These are phyloP conservation scores for Setipinna tenuifilis DNA, from an alignment of 2,797 vertebrate species.

Conservation along the genomic window DNA sequence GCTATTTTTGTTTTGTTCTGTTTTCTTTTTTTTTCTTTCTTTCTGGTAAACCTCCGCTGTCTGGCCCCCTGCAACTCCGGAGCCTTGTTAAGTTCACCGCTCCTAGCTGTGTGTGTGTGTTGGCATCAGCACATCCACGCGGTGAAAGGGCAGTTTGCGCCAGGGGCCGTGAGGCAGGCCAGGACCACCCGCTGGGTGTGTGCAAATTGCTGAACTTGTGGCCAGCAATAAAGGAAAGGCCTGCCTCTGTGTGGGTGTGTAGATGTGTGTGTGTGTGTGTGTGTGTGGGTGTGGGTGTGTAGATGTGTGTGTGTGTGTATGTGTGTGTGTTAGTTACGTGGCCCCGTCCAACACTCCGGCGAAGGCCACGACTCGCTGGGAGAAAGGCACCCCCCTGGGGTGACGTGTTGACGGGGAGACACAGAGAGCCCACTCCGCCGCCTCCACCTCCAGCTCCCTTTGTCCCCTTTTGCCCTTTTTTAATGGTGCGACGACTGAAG, in stretches of 20 bases:
- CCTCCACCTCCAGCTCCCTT: neutral
- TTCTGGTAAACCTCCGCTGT: conserved; percentile 10
- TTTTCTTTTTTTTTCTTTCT: conserved; percentile 35
- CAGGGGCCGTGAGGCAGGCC: conserved; percentile 61
- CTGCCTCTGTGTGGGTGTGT: conserved; percentile 24
- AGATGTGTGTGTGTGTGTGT: conserved; percentile 10
- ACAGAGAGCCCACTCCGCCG: neutral
- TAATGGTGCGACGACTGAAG: conserved; percentile 32
- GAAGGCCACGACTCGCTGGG: conserved; percentile 50
- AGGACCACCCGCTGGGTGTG: conserved; percentile 66
- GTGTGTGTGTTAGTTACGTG: neutral
- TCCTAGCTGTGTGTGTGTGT: conserved; percentile 43
- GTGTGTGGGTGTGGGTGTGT: conserved; percentile 15
- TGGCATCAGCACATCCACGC: conserved; percentile 42
- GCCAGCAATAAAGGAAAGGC: conserved; percentile 48
- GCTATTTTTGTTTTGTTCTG: conserved; percentile 37
- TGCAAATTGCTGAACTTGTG: conserved; percentile 65
- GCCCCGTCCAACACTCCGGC: conserved; percentile 45
- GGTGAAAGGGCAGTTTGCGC: conserved; percentile 67
- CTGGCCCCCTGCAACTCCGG: conserved; percentile 40
- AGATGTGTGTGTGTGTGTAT: conserved; percentile 1
- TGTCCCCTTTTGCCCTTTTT: conserved; percentile 20
- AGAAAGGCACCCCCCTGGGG: conserved; percentile 56
- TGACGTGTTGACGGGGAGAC: conserved; percentile 34
- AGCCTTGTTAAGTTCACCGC: conserved; percentile 43